Conservation (phyloP, 2,113 vertebrate species). For the Sclerurus mexicanus region DNA sequence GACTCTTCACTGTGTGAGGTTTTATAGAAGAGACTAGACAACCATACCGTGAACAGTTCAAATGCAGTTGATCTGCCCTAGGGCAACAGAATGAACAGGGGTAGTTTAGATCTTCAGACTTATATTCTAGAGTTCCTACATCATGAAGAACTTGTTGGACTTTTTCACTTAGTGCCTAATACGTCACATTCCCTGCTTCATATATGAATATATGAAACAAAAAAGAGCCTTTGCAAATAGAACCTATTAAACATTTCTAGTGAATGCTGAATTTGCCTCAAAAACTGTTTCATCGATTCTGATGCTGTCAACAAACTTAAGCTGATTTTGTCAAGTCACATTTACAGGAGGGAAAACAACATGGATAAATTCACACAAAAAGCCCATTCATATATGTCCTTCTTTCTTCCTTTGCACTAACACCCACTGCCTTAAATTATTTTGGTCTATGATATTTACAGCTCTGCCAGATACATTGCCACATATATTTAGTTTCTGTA, state of each 20-base stretch:
- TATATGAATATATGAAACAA: background rate
- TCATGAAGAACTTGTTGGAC: background rate
- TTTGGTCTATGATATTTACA: constrained; percentile 35
- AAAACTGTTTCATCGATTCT: background rate
- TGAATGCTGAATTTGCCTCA: background rate
- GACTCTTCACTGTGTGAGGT: background rate
- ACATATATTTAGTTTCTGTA: background rate
- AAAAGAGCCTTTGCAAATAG: background rate
- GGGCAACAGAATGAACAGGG: background rate
- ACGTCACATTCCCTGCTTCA: background rate
- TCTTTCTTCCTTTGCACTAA: background rate
- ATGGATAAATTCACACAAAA: background rate
- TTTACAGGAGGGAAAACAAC: background rate
- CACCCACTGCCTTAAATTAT: constrained; percentile 35
- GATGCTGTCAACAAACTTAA: background rate
- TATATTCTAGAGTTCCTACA: background rate
- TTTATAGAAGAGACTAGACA: background rate
- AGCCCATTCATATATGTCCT: background rate
- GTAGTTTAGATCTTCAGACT: background rate
- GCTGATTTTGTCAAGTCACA: background rate
- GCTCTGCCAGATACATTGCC: background rate
- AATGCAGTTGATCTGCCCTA: background rate
- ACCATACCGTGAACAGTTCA: background rate
- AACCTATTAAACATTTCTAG: background rate
- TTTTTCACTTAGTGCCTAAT: background rate